A percentile compares a stretch with the other conserved stretches of the same genome.
phyloP scores from a whole-genome alignment of 2,888 invertebrate genomes.

The Megaustenia siamemsis region DNA sequence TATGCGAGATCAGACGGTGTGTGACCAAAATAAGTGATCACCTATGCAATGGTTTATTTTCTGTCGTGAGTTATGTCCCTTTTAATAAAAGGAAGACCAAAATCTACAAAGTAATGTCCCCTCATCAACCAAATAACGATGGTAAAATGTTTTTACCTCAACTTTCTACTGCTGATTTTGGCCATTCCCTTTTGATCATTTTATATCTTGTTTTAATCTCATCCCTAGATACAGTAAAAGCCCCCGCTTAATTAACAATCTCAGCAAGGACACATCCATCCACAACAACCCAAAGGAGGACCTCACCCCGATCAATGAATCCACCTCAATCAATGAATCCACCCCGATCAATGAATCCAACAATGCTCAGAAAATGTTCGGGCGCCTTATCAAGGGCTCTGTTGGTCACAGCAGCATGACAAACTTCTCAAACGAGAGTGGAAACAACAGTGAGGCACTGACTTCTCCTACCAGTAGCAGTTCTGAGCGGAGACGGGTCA shows the following conservation, averaged over 20 bases:
- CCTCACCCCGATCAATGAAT: neutral
- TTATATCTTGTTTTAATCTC: too few species aligned
- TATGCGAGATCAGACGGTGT: too few species aligned
- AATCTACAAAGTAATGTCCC: too few species aligned
- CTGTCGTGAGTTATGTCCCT: too few species aligned
- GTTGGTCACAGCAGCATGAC: constrained; percentile 3
- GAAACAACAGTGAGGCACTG: neutral
- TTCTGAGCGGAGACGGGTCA: neutral
- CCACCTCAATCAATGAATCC: too few species aligned
- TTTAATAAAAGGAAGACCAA: too few species aligned
- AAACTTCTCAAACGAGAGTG: neutral
- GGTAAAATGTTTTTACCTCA: too few species aligned
- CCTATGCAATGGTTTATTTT: too few species aligned
- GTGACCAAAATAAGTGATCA: too few species aligned
- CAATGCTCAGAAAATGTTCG: neutral
- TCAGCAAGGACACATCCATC: constrained; percentile 34
- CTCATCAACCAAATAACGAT: too few species aligned
- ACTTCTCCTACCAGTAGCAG: neutral
- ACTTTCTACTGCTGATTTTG: too few species aligned
- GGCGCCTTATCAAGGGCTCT: constrained; percentile 18
- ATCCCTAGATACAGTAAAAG: neutral
- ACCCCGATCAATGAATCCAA: neutral
- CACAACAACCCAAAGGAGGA: constrained; percentile 14
- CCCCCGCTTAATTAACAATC: neutral
- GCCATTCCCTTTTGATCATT: too few species aligned